Conservation (phyloP, 2,888 invertebrate genomes). For the Dermolepida albohirtum region DNA sequence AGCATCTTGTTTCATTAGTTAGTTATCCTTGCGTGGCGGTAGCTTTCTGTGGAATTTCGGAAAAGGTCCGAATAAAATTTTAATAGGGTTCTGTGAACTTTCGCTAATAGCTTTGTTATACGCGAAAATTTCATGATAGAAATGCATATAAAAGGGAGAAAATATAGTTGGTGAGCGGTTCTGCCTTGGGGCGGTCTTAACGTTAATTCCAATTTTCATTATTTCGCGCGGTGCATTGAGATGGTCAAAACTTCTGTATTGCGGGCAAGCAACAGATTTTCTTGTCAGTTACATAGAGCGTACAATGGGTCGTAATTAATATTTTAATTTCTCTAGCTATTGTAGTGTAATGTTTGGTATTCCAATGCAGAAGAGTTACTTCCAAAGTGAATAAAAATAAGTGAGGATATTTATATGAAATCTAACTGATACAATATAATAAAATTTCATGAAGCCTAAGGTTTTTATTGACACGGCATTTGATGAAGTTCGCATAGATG, state of each 20-base stretch:
- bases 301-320: too few species aligned
- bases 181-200: constrained; percentile 4
- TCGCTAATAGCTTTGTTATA: constrained; percentile 32
- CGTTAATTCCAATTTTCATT: constrained; percentile 28
- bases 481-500: too few species aligned
- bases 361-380: too few species aligned
- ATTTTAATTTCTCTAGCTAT: too few species aligned
- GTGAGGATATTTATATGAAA: too few species aligned
- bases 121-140: constrained; percentile 25
- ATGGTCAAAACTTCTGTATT: constrained; percentile 7
- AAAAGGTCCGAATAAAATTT: constrained; percentile 29
- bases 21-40: too few species aligned
- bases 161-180: constrained; percentile 6
- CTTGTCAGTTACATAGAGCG: constrained; percentile 1
- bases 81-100: constrained; percentile 20
- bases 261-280: constrained; percentile 6
- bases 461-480: too few species aligned
- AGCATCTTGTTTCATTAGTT: too few species aligned
- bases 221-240: neutral
- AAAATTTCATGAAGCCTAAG: too few species aligned
- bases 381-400: too few species aligned
- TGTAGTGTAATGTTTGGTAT: too few species aligned
- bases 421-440: too few species aligned
- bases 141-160: constrained; percentile 10
- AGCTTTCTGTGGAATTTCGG: constrained; percentile 12